Base-by-base conservation (phyloP, 2,797 vertebrate genomes). In the Xyrichtys novacula region DNA sequence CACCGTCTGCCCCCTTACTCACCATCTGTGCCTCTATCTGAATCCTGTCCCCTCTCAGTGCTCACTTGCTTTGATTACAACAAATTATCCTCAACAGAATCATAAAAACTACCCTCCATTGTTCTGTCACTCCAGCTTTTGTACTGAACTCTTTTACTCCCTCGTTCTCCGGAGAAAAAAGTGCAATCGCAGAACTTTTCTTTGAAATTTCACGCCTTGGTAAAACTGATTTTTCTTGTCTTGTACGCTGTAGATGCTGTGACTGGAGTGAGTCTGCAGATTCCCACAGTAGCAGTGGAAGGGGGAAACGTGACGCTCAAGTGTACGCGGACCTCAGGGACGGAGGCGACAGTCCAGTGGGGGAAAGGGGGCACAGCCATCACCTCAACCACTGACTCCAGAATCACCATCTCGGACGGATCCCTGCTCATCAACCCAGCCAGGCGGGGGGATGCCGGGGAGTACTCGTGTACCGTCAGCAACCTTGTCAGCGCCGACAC, bases 401-500 rank as follows among this genome's bases (percentile, higher is more conserved):
- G 87, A 56, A 89, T 94, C 75, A 84, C 74, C 56, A 84, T 94
- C 75, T 78, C 85, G 0, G 83, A 3, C 0, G 92, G 88, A 28
- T 84, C 78, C 43, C 83, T 95, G 77, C 40, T 90, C 76, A 92
- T 95, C 75, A 81, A 80, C 66, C 89, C 92, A 0, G 85, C 83
- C 72, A 75, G 57, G 14, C 87, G 94, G 16, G 34, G 28, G 0
- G 94, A 95, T 28, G 46, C 93, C 0, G 94, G 93, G 14, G 65
- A 71, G 4, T 95, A 95, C 82, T 78, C 80, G 1, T 95, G 94
- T 52, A 93, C 90, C 0, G 93, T 86, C 83, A 89, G 81, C 63
- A 95, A 95, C 81, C 85, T 60, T 0, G 80, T 94, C 85, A 95
- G 93, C 29, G 83, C 78, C 23, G 55, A 76, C n/a, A 86, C 85